Evolutionary conservation across 2,113 vertebrate species (phyloP), one percentile per base, ranked within the genome.

Genomic region (Laticauda colubrina): DNA sequence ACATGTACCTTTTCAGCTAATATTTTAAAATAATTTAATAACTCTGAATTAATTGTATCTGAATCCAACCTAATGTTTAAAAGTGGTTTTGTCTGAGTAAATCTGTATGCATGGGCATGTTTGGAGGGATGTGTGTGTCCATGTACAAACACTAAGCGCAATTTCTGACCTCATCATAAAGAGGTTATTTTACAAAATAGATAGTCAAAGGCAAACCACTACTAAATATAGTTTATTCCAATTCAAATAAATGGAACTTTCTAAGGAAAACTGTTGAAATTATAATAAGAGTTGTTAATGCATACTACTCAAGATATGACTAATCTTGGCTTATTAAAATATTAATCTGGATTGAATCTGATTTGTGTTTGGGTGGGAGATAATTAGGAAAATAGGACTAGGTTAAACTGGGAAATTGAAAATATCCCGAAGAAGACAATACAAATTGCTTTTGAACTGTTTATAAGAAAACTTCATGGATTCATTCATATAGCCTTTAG

Each of bases 281-380:
- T 93, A 85, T 97, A 94, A 96, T 86, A 59, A 88, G 89, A 90
- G 92, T 96, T 96, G 95, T 93, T 94, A 95, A 96, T 93, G 96
- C 87, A 90, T 91, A 96, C 93, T 93, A 91, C 86, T 91, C 92
- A 94, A 91, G 14, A 81, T 39, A 34, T 81, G 34, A 15, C 15
- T 81, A 15, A 81, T 8, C 15, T 39, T 81, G 69, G 15, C 2
- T 81, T 81, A 81, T 81, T 34, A 75, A 75, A 75, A 75, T 18
- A 34, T 75, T 34, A 39, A 39, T 2, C 15, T 81, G 69, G 34
- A 81, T 81, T 81, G n/a, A 39, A 81, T 7, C n/a, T 81, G 15
- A 39, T 39, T 34, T 20, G 34, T 75, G 1, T 75, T 64, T 81
- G 69, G 34, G 34, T 39, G 6, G 69, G 34, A 81, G 14, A 8